phyloP scores from a whole-genome alignment of 2,797 vertebrate species.

The Spizella passerina region DNA sequence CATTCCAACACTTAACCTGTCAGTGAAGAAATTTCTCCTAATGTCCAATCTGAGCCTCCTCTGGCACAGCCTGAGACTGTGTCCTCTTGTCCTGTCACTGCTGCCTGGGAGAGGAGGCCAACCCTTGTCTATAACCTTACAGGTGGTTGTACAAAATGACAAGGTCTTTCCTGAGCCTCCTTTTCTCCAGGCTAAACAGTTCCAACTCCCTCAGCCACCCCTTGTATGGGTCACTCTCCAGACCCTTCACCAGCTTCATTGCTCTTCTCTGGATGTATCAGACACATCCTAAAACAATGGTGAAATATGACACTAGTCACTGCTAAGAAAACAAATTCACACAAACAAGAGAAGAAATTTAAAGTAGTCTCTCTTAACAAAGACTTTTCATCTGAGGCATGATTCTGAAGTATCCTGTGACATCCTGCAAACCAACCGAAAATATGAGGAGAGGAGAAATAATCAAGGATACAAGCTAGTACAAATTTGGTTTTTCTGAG shows the following conservation, averaged over 20 bases:
- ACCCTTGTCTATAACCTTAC: no score
- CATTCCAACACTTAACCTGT: background rate
- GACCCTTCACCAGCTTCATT: background rate
- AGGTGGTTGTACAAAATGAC: background rate
- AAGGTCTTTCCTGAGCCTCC: background rate
- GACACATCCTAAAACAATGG: background rate
- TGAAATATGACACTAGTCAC: background rate
- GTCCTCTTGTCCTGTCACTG: background rate
- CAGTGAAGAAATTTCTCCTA: background rate
- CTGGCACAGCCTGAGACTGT: background rate
- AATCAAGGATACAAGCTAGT: background rate
- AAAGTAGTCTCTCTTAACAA: background rate
- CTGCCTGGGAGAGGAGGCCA: fast-evolving
- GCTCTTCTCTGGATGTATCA: background rate
- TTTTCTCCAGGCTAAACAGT: background rate
- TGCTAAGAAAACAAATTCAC: background rate
- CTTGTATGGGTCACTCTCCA: background rate
- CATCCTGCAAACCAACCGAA: background rate
- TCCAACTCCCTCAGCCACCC: background rate
- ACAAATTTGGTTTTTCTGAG: constrained; percentile 4
- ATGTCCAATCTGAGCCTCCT: background rate
- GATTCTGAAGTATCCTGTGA: background rate
- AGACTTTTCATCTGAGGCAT: background rate
- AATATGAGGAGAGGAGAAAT: background rate
- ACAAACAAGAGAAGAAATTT: background rate